Conservation (phyloP, 2,113 vertebrate species). For the Motacilla tschutschensis region DNA sequence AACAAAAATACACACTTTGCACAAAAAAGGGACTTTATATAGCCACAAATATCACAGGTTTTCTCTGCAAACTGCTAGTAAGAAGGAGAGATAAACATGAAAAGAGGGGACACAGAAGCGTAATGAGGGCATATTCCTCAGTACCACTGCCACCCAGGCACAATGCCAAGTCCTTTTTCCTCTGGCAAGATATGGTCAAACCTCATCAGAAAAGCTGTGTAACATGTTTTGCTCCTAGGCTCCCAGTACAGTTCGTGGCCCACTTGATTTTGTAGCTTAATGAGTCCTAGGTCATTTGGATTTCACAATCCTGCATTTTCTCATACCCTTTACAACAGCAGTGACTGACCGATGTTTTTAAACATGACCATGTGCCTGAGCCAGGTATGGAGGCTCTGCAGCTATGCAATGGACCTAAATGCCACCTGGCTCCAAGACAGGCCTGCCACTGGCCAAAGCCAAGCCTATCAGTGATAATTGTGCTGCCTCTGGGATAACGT, state of each 20-base stretch:
- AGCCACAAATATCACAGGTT: not conserved
- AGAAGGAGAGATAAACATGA: not conserved
- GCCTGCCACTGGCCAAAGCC: not conserved
- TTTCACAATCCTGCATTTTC: not conserved
- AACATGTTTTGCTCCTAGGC: not conserved
- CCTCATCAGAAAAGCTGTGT: not conserved
- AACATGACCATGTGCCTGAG: not conserved
- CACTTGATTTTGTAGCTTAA: not conserved
- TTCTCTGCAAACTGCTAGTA: not conserved
- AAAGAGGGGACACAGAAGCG: not conserved
- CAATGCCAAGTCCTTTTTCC: not conserved
- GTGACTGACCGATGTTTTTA: not conserved
- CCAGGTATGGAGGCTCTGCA: not conserved
- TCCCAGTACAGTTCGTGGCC: not conserved
- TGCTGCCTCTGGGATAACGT: not conserved
- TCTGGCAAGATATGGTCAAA: not conserved
- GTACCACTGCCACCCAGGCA: rapidly evolving
- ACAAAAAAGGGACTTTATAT: not conserved
- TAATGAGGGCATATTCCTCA: rapidly evolving
- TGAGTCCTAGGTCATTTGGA: not conserved
- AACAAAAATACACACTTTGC: not conserved
- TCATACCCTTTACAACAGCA: not conserved
- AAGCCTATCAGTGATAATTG: not conserved
- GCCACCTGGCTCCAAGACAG: not conserved
- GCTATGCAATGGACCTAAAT: rapidly evolving